Percentiles rank a stretch among this genome's conserved stretches.
phyloP scores from a whole-genome alignment of 2,888 invertebrate species.

The Catonia carolina region DNA sequence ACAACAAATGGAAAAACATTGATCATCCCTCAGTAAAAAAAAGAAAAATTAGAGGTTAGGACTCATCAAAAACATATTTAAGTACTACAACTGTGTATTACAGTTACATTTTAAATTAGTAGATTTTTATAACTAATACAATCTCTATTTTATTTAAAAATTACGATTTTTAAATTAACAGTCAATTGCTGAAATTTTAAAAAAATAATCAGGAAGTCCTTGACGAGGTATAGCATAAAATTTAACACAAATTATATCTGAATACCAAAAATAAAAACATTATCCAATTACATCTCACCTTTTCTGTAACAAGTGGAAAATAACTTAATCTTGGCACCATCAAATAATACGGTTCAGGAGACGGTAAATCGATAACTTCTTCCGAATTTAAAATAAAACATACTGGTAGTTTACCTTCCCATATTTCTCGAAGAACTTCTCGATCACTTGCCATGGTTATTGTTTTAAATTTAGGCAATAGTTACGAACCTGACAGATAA shows the following conservation, averaged over 20 bases:
- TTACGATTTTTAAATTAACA: no score
- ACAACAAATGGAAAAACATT: conserved; percentile 35
- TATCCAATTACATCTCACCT: conserved; percentile 61
- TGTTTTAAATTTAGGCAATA: no score
- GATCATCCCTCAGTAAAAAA: background rate
- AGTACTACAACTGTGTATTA: no score
- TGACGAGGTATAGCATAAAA: no score
- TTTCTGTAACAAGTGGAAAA: conserved; percentile 90
- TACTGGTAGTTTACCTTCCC: conserved; percentile 83
- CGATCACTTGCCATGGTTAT: conserved; percentile 82
- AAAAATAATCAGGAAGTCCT: no score
- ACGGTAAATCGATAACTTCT: conserved; percentile 81
- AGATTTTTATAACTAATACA: no score
- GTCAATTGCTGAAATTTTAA: no score
- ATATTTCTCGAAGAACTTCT: conserved; percentile 76
- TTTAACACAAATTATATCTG: no score
- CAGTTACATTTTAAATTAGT: no score
- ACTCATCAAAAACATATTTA: background rate
- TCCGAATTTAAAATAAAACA: conserved; percentile 84
- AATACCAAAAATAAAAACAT: no score
- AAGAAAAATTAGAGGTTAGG: background rate
- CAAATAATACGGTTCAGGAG: conserved; percentile 87
- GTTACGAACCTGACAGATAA: no score
- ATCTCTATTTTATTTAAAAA: background rate
- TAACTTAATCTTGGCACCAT: conserved; percentile 92